A percentile compares a stretch with the other conserved stretches of the same genome.
Evolutionary conservation across 2,888 invertebrate species (phyloP).

Genomic region (Epinotia demarniana): DNA sequence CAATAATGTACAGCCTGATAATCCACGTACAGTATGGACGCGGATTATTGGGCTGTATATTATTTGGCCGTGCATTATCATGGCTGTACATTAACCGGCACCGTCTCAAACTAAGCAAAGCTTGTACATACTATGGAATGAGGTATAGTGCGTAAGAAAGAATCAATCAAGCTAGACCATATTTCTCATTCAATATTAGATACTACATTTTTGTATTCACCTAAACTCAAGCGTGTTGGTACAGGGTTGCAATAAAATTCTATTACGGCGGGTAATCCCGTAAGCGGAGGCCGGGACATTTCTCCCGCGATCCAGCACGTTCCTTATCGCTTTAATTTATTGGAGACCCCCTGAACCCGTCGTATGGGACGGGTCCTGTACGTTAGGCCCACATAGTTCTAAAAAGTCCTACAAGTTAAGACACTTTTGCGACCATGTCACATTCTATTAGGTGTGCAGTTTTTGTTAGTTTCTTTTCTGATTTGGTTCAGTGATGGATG

Average conservation of each 20-base stretch:
- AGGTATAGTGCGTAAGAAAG: not conserved
- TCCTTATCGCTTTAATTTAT: conserved; percentile 42
- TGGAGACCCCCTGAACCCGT: conserved; percentile 5
- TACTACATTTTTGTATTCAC: too few relatives aligned
- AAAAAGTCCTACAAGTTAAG: conserved; percentile 11
- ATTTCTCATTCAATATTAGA: not conserved
- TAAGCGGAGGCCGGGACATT: conserved; percentile 25
- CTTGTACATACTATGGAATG: too few relatives aligned
- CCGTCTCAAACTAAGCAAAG: too few relatives aligned
- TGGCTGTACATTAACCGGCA: too few relatives aligned
- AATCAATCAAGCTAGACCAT: not conserved
- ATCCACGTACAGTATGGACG: too few relatives aligned
- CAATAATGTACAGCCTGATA: too few relatives aligned
- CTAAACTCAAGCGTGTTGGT: not conserved
- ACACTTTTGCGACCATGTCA: not conserved
- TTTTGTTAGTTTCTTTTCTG: conserved; percentile 11
- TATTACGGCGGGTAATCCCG: conserved; percentile 39
- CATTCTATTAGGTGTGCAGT: not conserved
- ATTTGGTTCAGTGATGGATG: conserved; percentile 3
- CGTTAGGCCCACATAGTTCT: not conserved
- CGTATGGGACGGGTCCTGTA: conserved; percentile 3
- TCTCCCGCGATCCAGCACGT: conserved; percentile 33
- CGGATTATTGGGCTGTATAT: too few relatives aligned
- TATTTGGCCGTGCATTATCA: too few relatives aligned
- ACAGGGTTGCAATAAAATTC: conserved; percentile 35